A percentile compares a stretch with the other conserved stretches of the same genome.
Evolutionary conservation across 2,888 invertebrate genomes (phyloP).

Genomic region (Cheilosia vulpina): DNA sequence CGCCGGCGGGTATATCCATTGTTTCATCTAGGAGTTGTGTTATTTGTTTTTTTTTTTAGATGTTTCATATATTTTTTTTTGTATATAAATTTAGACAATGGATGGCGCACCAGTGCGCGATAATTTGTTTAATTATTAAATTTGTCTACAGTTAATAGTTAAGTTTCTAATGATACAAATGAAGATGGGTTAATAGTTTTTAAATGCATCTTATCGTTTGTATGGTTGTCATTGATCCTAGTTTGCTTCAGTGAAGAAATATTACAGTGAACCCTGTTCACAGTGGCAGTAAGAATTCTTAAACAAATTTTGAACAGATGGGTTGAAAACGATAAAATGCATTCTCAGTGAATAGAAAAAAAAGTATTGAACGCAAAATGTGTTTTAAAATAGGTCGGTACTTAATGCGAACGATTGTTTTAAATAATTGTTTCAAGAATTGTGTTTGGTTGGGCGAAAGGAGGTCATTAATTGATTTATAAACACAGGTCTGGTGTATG

Average conservation of each 20-base stretch:
- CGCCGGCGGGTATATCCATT: slow-evolving; percentile 76
- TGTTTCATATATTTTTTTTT: slow-evolving; percentile 33
- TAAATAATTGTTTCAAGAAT: slow-evolving; percentile 45
- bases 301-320: slow-evolving; percentile 11
- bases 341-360: slow-evolving; percentile 30
- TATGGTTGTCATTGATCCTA: slow-evolving; percentile 39
- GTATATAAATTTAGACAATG: slow-evolving; percentile 54
- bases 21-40: slow-evolving; percentile 40
- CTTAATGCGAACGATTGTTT: slow-evolving; percentile 60
- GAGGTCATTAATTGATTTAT: too few species aligned
- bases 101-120: slow-evolving; percentile 70
- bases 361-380: slow-evolving; percentile 22
- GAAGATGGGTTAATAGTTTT: slow-evolving; percentile 8
- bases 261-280: slow-evolving; percentile 40
- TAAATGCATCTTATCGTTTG: slow-evolving; percentile 65
- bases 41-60: slow-evolving; percentile 25
- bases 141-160: slow-evolving; percentile 58
- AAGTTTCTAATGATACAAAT: slow-evolving; percentile 45
- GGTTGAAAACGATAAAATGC: slow-evolving; percentile 67
- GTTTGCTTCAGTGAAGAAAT: slow-evolving; percentile 17
- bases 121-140: slow-evolving; percentile 34
- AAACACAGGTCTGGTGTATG: background rate
- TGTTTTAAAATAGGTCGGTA: slow-evolving; percentile 52
- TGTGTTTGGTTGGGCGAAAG: slow-evolving; percentile 17
- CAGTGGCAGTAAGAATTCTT: slow-evolving; percentile 65